Base-by-base conservation (phyloP, 2,113 vertebrate species). In the Lepisosteus osseus region DNA sequence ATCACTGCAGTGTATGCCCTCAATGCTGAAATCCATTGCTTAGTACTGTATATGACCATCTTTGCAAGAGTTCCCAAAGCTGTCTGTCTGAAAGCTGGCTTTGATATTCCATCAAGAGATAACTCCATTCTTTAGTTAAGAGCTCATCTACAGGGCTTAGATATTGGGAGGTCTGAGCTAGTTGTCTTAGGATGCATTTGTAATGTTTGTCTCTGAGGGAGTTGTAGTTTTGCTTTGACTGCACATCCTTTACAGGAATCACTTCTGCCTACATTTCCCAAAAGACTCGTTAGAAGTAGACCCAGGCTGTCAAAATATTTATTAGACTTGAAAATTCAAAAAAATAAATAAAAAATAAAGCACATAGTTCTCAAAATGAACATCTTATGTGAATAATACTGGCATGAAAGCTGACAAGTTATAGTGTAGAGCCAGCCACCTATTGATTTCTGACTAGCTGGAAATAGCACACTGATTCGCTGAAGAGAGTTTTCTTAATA, bases 371-470 rank as follows among this genome's bases (percentile, higher is more conserved):
- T 43, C 71, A 45, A 29, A 8, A 61, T 56, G 72, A 65, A 42
- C 65, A 70, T 75, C 44, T 77, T 54, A 61, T 68, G 68, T 73
- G 71, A 71, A 71, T 72, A 73, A 14, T n/a, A 29, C 29, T 67
- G 13, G 65, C 43, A 71, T 15, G 63, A 65, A 45, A 70, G 71
- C 76, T 76, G 76, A 29, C 69, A 74, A 40, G 71, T 80, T 74
- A 76, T 76, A 79, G 74, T 76, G 76, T 77, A 85, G 82, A 71
- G 82, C 85, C 76, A 77, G 80, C 82, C 78, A 84, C 68, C 78
- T 87, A 86, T 85, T 88, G 84, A 91, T 90, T 90, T 86, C 80
- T 77, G 47, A 51, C 47, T 51, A 51, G 29, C 29, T 29, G 29
- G 80, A 86, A 85, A 85, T 83, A 78, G 77, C 79, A 79, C 72